Base-by-base conservation (phyloP, 2,797 vertebrate genomes). In the Siniperca obscura region DNA sequence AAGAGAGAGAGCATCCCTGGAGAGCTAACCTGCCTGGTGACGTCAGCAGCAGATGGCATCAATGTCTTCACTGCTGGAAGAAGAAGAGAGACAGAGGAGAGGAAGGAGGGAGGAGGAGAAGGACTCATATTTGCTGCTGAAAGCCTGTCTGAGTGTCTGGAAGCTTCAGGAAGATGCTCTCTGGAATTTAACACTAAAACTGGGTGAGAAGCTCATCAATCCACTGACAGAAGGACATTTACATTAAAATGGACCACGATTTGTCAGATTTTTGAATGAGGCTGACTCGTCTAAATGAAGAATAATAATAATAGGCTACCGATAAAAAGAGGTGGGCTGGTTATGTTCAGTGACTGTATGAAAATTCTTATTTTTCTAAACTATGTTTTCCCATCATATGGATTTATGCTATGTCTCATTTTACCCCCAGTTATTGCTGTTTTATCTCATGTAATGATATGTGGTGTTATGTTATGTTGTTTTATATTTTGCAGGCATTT, bases 141-240 rank as follows among this genome's bases (percentile, higher is more conserved):
- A 40, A 34, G 38, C 38, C 46, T 46, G 38, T 61, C 7, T 16
- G 68, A 64, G 44, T 42, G 4, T 50, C n/a, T 52, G 44, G 25
- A 68, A 27, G 85, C 81, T 82, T 74, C 80, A 81, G 36, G 73
- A 96, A 96, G 95, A 96, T 96, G 95, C 93, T 93, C 94, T 94
- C 92, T 95, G 95, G 94, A 95, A 96, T 94, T 95, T 96, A 95
- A 96, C 95, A 74, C 9, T 52, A 70, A 76, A 87, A 79, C 76
- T 83, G 89, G 88, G 90, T 93, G 90, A 90, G 89, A 86, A 84
- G 71, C 84, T 70, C 53, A 7, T 30, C 67, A 42, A 27, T 16
- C 27, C 10, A 30, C 53, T 36, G 71, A 38, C 30, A 30, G 60
- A 50, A n/a, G 14, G 40, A 55, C 66, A 6, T 22, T 44, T 36